Evolutionary conservation across 1,140 invertebrate species (phyloP).

Genomic region (Drosophila willistoni): DNA sequence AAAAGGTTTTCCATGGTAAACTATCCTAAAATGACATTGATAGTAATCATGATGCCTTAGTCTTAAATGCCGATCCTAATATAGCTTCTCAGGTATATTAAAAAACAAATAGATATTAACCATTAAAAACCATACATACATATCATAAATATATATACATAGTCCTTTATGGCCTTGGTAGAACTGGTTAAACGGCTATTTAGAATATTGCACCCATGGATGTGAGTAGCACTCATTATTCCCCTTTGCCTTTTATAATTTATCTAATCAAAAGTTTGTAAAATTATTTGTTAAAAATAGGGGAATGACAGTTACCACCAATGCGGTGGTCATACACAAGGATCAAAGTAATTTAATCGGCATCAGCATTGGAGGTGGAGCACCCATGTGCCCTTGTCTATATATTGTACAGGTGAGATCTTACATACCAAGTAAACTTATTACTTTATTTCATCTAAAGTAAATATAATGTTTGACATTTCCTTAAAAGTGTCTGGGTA

Average conservation of each 20-base stretch:
- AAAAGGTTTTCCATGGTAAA: conserved; percentile 5
- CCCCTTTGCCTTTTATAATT: background rate
- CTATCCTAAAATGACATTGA: conserved; percentile 13
- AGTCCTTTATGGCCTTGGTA: conserved; percentile 44
- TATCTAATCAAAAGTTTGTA: background rate
- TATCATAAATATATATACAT: conserved; percentile 1
- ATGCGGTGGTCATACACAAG: conserved; percentile 94
- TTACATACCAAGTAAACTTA: background rate
- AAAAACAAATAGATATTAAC: no score
- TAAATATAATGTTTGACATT: no score
- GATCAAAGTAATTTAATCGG: conserved; percentile 98
- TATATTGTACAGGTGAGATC: conserved; percentile 95
- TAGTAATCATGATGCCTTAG: conserved; percentile 29
- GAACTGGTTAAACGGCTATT: conserved; percentile 45
- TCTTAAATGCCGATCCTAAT: conserved; percentile 24
- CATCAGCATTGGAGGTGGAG: conserved; percentile 98
- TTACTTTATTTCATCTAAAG: no score
- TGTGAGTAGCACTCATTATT: conserved; percentile 50
- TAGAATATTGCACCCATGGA: conserved; percentile 53
- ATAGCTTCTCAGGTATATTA: conserved; percentile 24
- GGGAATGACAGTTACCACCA: conserved; percentile 99
- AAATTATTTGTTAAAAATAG: conserved; percentile 84
- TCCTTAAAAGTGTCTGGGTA: background rate
- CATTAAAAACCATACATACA: background rate
- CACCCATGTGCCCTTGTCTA: conserved; percentile 97